phyloP scores from a whole-genome alignment of 1,140 invertebrate genomes.

The Atta cephalotes region DNA sequence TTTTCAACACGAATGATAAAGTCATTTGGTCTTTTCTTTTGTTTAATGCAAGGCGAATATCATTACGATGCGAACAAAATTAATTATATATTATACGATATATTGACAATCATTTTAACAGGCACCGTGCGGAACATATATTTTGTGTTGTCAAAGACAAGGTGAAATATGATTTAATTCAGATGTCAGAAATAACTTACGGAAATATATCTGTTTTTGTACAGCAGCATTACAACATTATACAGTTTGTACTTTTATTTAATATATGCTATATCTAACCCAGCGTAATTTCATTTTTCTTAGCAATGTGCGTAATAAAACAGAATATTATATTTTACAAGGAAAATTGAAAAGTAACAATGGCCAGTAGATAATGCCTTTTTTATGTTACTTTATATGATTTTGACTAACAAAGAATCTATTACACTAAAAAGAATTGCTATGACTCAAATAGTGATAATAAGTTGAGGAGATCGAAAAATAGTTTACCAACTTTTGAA shows the following conservation, averaged over 20 bases:
- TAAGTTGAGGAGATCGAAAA: too few species aligned
- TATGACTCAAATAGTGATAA: too few species aligned
- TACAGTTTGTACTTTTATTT: conserved; percentile 46
- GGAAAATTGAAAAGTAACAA: not conserved
- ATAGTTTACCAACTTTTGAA: too few species aligned
- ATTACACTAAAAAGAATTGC: too few species aligned
- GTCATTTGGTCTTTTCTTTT: not conserved
- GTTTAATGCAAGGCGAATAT: not conserved
- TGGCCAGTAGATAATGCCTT: not conserved
- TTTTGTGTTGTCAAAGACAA: not conserved
- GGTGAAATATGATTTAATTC: not conserved
- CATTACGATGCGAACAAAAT: not conserved
- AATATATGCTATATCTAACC: not conserved
- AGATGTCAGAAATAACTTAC: not conserved
- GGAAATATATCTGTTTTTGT: not conserved
- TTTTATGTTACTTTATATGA: not conserved
- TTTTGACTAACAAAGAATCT: not conserved
- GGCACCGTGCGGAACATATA: conserved; percentile 16
- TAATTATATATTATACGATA: not conserved
- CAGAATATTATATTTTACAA: not conserved
- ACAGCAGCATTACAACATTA: conserved; percentile 27
- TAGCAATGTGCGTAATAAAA: not conserved
- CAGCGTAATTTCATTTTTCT: not conserved
- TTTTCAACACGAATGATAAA: not conserved
- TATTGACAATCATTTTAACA: not conserved